A percentile compares a stretch with the other conserved stretches of the same genome.
These are phyloP conservation scores for Patella pellucida DNA, from an alignment of 2,888 invertebrate genomes.

Conservation along the genomic window DNA sequence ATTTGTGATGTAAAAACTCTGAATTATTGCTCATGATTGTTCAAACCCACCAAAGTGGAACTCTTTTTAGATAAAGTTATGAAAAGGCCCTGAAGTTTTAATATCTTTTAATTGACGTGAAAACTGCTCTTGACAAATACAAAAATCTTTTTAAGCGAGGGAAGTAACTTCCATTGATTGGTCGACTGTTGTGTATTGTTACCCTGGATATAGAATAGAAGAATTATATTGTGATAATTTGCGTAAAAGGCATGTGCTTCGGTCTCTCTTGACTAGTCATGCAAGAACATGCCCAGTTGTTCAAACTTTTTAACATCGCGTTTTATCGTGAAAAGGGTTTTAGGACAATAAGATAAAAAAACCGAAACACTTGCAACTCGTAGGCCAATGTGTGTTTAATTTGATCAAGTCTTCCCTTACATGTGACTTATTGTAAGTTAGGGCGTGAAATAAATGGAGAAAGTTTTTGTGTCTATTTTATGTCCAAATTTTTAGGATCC, in stretches of 20 bases:
- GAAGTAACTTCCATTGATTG: constrained; percentile 1
- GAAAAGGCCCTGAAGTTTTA: constrained; percentile 5
- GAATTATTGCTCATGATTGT: constrained; percentile 3
- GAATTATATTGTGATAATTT: neutral
- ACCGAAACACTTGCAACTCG: no score
- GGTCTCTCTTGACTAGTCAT: neutral
- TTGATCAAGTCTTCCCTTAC: no score
- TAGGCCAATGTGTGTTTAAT: no score
- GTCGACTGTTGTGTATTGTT: neutral
- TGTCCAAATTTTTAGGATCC: no score
- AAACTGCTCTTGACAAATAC: neutral
- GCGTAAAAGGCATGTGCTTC: constrained; percentile 4
- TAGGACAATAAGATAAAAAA: no score
- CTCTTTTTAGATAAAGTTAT: constrained; percentile 9
- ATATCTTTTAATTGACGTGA: constrained; percentile 10
- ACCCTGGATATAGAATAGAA: neutral
- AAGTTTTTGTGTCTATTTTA: no score
- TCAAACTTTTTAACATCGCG: no score
- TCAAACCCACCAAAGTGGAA: neutral
- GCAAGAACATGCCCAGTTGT: neutral
- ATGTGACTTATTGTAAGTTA: no score
- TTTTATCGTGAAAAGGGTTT: no score
- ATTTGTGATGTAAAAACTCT: constrained; percentile 9
- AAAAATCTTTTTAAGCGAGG: neutral
- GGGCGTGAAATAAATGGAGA: no score